Conservation (phyloP, 53 echinoderm and acorn worm genomes). For the Crossaster papposus region DNA sequence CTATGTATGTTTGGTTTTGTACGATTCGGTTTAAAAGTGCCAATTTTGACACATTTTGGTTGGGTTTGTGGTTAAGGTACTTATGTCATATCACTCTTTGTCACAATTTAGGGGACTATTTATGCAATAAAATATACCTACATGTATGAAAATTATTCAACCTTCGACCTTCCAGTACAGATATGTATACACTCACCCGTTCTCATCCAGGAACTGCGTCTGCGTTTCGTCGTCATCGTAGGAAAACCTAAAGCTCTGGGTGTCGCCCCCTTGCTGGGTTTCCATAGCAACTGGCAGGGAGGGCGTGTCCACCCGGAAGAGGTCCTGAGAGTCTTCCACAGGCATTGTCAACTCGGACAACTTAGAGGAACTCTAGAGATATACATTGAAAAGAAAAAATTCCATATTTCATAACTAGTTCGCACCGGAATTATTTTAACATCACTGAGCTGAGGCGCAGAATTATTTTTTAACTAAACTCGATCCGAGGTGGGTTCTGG, state of each 20-base stretch:
- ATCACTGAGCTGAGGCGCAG: too few relatives aligned
- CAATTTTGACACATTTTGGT: too few relatives aligned
- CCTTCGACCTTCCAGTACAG: background rate
- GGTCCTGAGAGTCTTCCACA: slow-evolving; percentile 92
- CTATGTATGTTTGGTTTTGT: too few relatives aligned
- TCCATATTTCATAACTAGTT: too few relatives aligned
- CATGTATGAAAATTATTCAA: background rate
- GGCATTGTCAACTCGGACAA: slow-evolving; percentile 79
- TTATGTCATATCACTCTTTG: too few relatives aligned
- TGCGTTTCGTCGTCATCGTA: slow-evolving; percentile 94
- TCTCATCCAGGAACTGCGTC: slow-evolving; percentile 95
- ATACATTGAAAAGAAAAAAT: background rate
- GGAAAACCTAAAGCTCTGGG: slow-evolving; percentile 95
- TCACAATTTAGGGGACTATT: too few relatives aligned
- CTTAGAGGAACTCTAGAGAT: slow-evolving; percentile 60
- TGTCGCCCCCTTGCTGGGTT: slow-evolving; percentile 70
- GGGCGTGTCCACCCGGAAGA: slow-evolving; percentile 85
- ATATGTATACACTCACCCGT: slow-evolving; percentile 83
- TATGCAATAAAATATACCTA: too few relatives aligned
- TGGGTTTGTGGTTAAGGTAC: too few relatives aligned
- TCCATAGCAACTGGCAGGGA: slow-evolving; percentile 63
- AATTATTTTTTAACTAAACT: too few relatives aligned
- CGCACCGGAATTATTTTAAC: too few relatives aligned
- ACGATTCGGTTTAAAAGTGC: too few relatives aligned
- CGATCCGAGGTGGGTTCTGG: too few relatives aligned